Percentiles rank a stretch among this genome's conserved stretches.
Evolutionary conservation across 2,888 invertebrate genomes (phyloP).

Genomic region (Pyralis farinalis): DNA sequence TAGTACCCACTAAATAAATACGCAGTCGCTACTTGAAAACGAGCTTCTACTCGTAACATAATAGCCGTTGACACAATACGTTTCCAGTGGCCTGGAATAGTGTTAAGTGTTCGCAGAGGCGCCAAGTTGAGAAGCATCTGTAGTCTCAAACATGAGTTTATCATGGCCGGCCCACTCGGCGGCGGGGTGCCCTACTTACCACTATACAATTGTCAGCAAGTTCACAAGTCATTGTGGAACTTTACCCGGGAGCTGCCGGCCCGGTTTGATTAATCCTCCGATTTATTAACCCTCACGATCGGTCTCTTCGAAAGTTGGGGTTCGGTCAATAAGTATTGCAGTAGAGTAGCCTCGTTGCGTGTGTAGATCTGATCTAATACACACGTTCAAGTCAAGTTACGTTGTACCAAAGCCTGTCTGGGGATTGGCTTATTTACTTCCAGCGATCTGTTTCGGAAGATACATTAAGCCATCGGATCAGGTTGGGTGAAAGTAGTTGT

Average conservation of each 20-base stretch:
- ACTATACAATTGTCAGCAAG: constrained; percentile 30
- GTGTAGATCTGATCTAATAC: too few relatives aligned
- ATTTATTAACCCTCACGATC: background rate
- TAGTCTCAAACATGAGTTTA: constrained; percentile 32
- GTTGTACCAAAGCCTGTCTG: too few relatives aligned
- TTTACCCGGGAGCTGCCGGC: constrained; percentile 22
- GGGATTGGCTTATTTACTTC: too few relatives aligned
- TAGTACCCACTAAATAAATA: too few relatives aligned
- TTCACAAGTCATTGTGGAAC: constrained; percentile 42
- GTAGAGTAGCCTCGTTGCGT: too few relatives aligned
- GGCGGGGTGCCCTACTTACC: constrained; percentile 42
- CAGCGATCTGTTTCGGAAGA: too few relatives aligned
- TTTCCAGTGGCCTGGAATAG: constrained; percentile 4
- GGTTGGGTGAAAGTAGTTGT: too few relatives aligned
- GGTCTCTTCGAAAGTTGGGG: background rate
- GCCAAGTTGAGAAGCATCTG: constrained; percentile 27
- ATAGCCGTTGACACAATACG: constrained; percentile 6
- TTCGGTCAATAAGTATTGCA: background rate
- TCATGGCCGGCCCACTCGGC: constrained; percentile 31
- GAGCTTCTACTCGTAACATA: background rate
- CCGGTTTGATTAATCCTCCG: background rate
- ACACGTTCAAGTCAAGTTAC: too few relatives aligned
- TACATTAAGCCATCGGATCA: too few relatives aligned
- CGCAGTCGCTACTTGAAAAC: constrained; percentile 1
- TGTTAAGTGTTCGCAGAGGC: constrained; percentile 24